Evolutionary conservation across 2,888 invertebrate genomes (phyloP).

Genomic region (Cheilosia variabilis): DNA sequence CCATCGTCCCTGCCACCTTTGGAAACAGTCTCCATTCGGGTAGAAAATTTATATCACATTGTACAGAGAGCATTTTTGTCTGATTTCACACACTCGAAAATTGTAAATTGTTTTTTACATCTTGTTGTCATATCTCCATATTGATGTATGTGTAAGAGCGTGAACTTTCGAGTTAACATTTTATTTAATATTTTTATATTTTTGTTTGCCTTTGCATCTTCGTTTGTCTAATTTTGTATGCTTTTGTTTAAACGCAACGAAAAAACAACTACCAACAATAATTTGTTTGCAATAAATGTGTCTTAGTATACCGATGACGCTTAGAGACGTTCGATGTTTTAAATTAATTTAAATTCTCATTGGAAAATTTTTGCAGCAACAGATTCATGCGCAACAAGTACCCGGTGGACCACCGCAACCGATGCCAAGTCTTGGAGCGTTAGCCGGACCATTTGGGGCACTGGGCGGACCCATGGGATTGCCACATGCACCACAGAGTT

Average conservation of each 20-base stretch:
- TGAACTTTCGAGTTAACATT: slow-evolving; percentile 17
- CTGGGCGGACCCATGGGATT: slow-evolving; percentile 83
- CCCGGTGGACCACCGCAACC: slow-evolving; percentile 86
- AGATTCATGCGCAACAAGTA: slow-evolving; percentile 94
- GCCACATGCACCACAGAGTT: slow-evolving; percentile 83
- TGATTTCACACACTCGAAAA: slow-evolving; percentile 32
- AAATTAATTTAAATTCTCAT: slow-evolving; percentile 47
- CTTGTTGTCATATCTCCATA: slow-evolving; percentile 38
- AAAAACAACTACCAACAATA: slow-evolving; percentile 17
- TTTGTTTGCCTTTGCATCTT: slow-evolving; percentile 49
- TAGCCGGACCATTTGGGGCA: slow-evolving; percentile 83
- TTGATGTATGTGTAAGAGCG: slow-evolving; percentile 27
- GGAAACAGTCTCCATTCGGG: slow-evolving; percentile 15
- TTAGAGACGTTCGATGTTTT: slow-evolving; percentile 5
- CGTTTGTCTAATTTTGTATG: slow-evolving; percentile 31
- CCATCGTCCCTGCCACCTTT: background rate
- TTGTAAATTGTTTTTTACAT: slow-evolving; percentile 25
- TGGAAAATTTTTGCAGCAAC: slow-evolving; percentile 87
- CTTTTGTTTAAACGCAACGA: slow-evolving; percentile 64
- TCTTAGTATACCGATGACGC: slow-evolving; percentile 10
- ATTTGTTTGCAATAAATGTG: slow-evolving; percentile 55
- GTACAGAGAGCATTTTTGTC: slow-evolving; percentile 3
- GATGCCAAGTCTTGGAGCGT: slow-evolving; percentile 84
- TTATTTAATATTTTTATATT: background rate
- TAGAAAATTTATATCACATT: slow-evolving; percentile 43